Evolutionary conservation across 2,888 invertebrate genomes (phyloP), one percentile per base, ranked within the genome.

Genomic region (Apodemia zela): DNA sequence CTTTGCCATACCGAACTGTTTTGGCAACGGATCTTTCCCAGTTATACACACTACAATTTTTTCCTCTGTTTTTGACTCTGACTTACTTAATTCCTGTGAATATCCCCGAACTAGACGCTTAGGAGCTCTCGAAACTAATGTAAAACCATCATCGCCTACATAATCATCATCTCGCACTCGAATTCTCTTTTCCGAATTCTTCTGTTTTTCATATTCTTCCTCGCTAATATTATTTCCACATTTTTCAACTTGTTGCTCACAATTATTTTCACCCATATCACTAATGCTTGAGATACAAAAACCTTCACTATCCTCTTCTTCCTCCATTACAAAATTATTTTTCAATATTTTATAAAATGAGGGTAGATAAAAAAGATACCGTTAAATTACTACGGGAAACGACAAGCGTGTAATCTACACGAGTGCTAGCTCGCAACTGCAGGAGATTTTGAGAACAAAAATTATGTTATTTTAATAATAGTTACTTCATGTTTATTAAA

Each of bases 1-100:
- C 59, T 66, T 70, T 1, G 70, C 72, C 45, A 72, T 58, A 1
- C 64, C 68, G n/a, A 71, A 65, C 63, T 68, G 70, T 65, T 68
- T 72, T 2, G 71, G 71, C 18, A 71, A 45, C 8, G 33, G 33
- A 33, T 33, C 33, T 33, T 33, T 33, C 2, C 33, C 33, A 33
- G 33, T 33, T 2, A 33, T 33, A 33, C 33, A 33, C 10, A 33
- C 33, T 10, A 33, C 33, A 33, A 33, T 33, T 33, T 33, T 33
- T 33, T 33, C 33, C 10, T 33, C 33, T 10, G 33, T 33, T 33
- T 33, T 33, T 33, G 33, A 8, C 8, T 33, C 33, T 8, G 33
- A 33, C 33, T 33, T 33, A 33, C 33, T 33, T 10, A 33, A 33
- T 45, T 45, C 45, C n/a, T 45, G 13, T 45, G 45, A 45, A 45